These are phyloP conservation scores for Agrochola macilenta DNA, from an alignment of 2,888 invertebrate species.

Conservation along the genomic window DNA sequence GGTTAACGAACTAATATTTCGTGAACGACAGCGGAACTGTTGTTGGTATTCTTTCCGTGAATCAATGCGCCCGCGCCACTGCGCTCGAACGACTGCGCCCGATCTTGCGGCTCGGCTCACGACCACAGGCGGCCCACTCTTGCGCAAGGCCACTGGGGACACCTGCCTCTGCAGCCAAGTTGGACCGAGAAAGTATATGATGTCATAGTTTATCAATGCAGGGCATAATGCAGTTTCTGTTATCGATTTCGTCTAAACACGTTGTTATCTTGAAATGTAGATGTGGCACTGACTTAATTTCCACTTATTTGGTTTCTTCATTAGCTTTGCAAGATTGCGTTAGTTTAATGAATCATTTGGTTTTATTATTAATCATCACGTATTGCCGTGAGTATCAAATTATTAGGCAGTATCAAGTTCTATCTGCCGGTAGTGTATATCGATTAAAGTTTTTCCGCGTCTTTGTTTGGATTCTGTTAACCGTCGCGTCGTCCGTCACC, in stretches of 20 bases:
- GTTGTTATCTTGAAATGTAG: slow-evolving; percentile 32
- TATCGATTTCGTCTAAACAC: slow-evolving; percentile 18
- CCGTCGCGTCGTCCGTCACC: neutral
- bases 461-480: slow-evolving; percentile 36
- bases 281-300: slow-evolving; percentile 31
- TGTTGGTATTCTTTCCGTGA: slow-evolving; percentile 47
- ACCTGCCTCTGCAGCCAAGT: slow-evolving; percentile 74
- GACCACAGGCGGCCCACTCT: slow-evolving; percentile 68
- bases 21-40: slow-evolving; percentile 30
- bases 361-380: slow-evolving; percentile 35
- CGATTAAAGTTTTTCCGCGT: slow-evolving; percentile 33
- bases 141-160: slow-evolving; percentile 80
- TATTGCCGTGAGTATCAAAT: slow-evolving; percentile 7
- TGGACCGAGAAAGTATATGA: slow-evolving; percentile 80
- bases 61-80: slow-evolving; percentile 70
- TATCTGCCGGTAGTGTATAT: slow-evolving; percentile 20
- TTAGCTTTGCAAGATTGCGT: slow-evolving; percentile 19
- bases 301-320: slow-evolving; percentile 16
- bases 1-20: slow-evolving; percentile 51
- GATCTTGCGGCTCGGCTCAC: slow-evolving; percentile 57
- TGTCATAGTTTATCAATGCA: slow-evolving; percentile 75
- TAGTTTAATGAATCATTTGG: slow-evolving; percentile 27
- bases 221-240: slow-evolving; percentile 52
- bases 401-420: neutral
- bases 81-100: slow-evolving; percentile 68